Evolutionary conservation across 2,888 invertebrate genomes (phyloP), one percentile per base, ranked within the genome.

Genomic region (Lampropteryx suffumata): DNA sequence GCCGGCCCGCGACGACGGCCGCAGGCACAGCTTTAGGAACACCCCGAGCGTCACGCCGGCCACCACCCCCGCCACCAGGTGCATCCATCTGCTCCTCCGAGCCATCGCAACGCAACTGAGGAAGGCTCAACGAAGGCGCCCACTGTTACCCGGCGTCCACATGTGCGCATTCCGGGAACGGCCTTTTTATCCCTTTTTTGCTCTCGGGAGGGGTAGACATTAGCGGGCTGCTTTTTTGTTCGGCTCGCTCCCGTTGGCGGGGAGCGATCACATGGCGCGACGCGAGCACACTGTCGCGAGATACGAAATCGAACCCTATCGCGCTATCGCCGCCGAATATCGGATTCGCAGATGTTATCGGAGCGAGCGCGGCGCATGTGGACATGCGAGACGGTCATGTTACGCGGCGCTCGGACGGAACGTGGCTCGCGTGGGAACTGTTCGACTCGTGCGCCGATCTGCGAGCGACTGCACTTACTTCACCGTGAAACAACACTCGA

Each of bases 21-120:
- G 78, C 64, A 86, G 71, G 60, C 87, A 84, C 61, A 88, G 71
- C 71, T 84, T 92, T 43, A 92, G 79, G 62, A 92, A 82, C 39
- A 92, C 84, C 50, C 93, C 93, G 61, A 91, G 78, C 30, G 89
- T 88, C 60, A 92, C 88, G 67, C 93, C 92, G 72, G 91, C 89
- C 65, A 91, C 78, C 61, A 90, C 79, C 72, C 92, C 92, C 67
- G 91, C 90, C 72, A 91, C 80, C 73, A 90, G 73, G 67, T 90
- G 89, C 84, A 85, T 82, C 84, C 88, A 89, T 74, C 84, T 85
- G 75, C 83, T 87, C 73, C 85, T 82, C 62, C 90, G 87, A 60
- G 87, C 86, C 90, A 90, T 90, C 75, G 72, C 79, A 71, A 67
- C 64, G 63, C 62, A 58, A 79, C 79, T 85, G 75, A 62, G 57